phyloP scores from a whole-genome alignment of 2,888 invertebrate genomes.

The Tetragonisca angustula region DNA sequence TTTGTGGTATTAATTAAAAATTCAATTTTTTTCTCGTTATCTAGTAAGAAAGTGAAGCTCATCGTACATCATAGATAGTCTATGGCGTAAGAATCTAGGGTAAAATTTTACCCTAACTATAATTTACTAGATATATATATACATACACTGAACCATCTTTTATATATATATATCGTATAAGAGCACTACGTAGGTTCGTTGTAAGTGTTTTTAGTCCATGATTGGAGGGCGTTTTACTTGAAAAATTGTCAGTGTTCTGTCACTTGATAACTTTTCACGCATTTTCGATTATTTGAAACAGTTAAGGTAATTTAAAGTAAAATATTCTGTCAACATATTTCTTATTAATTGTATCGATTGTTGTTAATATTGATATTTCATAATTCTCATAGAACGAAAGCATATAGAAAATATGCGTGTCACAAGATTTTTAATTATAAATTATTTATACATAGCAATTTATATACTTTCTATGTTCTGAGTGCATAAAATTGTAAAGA shows the following conservation, averaged over 20 bases:
- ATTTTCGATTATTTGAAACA: conserved; percentile 24
- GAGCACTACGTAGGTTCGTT: conserved; percentile 11
- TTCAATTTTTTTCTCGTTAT: background rate
- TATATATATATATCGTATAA: background rate
- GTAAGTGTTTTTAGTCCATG: conserved; percentile 36
- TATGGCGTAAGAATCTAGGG: conserved; percentile 6
- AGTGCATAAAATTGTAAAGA: background rate
- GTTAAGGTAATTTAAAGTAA: conserved; percentile 33
- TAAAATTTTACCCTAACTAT: conserved; percentile 20
- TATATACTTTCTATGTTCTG: background rate
- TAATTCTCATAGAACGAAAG: background rate
- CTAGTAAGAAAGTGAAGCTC: background rate
- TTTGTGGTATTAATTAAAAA: background rate
- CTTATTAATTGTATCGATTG: background rate
- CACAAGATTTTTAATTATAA: conserved; percentile 9
- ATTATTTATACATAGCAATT: background rate
- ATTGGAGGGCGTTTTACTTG: conserved; percentile 56
- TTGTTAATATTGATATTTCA: background rate
- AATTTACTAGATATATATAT: background rate
- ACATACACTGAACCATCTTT: background rate
- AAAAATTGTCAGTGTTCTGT: conserved; percentile 53
- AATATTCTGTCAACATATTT: background rate
- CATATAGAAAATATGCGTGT: background rate
- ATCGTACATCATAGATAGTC: background rate
- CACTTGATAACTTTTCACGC: conserved; percentile 20